Base-by-base conservation (phyloP, 2,113 vertebrate species). In the Eptesicus fuscus region DNA sequence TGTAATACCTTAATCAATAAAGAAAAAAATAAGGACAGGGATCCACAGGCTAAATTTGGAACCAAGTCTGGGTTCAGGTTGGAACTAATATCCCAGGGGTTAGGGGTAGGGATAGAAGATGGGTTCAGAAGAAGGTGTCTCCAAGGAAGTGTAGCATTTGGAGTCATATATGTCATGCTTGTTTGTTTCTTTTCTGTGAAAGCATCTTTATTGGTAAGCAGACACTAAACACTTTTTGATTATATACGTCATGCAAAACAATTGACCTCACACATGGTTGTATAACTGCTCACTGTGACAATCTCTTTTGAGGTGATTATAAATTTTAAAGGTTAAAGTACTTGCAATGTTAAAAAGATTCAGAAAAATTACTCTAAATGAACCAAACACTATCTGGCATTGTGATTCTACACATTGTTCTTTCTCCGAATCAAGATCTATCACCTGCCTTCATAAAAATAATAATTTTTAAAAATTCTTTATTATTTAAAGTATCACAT, bases 231-330 rank as follows among this genome's bases (percentile, higher is more conserved):
- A 95, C 17, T 51, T 88, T 76, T 73, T 91, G 32, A 93, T 92
- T 93, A 59, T 30, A 84, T 90, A 94, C 1, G 96, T 87, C 97
- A 97, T 98, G 96, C 97, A 98, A 92, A 77, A 94, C 71, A 93
- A 42, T 74, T 96, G 37, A 93, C 78, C 74, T 96, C 76, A 91
- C 42, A 44, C 35, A 85, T 89, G 80, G 88, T 35, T 88, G 40
- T 91, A 96, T 92, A 9, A 37, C 88, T 91, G 77, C 47, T 96
- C 25, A 84, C 1, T 73, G n/a, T 92, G 56, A 30, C 78, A 70
- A 69, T 40, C 4, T 69, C 76, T 95, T 95, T 73, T 88, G 95
- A 98, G 82, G 90, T 28, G 35, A 79, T 93, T 79, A 95, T 53
- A 93, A 94, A 96, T 3, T 67, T 96, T 65, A 96, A 94, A 90